Conservation (phyloP, 2,113 vertebrate species). For the Trichomycterus rosablanca region DNA sequence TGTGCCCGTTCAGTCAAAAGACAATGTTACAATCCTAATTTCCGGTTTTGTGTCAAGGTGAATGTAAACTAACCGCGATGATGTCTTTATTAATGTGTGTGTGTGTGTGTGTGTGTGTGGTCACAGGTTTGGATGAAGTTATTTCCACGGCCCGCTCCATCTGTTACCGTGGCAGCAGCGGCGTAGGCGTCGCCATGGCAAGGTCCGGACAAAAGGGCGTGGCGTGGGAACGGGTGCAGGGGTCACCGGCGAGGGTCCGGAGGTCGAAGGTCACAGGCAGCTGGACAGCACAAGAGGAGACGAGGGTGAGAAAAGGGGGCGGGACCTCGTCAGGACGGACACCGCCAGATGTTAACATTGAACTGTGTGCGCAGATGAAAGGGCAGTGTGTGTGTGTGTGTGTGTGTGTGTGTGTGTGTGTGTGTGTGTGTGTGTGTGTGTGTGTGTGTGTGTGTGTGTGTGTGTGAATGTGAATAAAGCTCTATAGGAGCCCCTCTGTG, state of each 20-base stretch:
- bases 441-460: background rate
- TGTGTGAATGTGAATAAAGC: conserved; percentile 24
- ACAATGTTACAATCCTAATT: no score
- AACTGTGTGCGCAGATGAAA: conserved; percentile 62
- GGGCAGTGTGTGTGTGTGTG: conserved; percentile 24
- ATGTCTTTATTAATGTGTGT: conserved; percentile 61
- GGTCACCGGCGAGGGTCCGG: conserved; percentile 71
- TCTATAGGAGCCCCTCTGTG: conserved; percentile 47
- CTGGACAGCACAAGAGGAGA: conserved; percentile 75
- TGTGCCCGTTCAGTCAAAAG: no score
- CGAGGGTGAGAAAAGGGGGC: conserved; percentile 71
- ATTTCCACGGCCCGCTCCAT: conserved; percentile 71
- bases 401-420: conserved; percentile 27
- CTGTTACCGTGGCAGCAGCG: conserved; percentile 74
- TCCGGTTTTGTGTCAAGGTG: conserved; percentile 33
- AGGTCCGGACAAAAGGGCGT: conserved; percentile 72
- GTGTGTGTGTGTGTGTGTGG: conserved; percentile 17
- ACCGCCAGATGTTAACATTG: conserved; percentile 71
- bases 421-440: conserved; percentile 2
- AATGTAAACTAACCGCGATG: conserved; percentile 56
- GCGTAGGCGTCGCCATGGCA: conserved; percentile 68
- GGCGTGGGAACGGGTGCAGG: conserved; percentile 75
- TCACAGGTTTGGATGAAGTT: conserved; percentile 64
- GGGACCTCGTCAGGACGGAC: conserved; percentile 57
- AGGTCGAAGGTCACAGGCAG: conserved; percentile 72